These are phyloP conservation scores for Marisa cornuarietis DNA, from an alignment of 1,140 invertebrate genomes.

Conservation along the genomic window DNA sequence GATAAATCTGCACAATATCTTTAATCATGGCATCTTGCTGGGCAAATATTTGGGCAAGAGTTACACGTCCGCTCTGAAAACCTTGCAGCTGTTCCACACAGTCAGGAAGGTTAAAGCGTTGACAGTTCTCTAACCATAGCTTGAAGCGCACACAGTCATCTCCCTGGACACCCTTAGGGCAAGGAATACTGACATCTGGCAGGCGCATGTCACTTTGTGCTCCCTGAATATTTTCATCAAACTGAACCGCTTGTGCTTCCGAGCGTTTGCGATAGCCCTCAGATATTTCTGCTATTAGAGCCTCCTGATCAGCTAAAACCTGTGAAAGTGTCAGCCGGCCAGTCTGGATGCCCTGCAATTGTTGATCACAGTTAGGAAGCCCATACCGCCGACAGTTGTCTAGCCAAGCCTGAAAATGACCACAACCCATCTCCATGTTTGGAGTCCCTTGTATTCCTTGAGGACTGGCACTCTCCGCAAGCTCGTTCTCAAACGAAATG, in stretches of 20 bases:
- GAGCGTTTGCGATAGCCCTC: slow-evolving; percentile 27
- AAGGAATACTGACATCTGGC: slow-evolving; percentile 27
- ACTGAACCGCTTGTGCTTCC: background rate
- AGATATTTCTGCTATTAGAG: slow-evolving; percentile 41
- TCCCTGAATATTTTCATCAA: slow-evolving; percentile 23
- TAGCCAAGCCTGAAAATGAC: slow-evolving; percentile 51
- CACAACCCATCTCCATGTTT: slow-evolving; percentile 41
- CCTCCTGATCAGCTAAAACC: slow-evolving; percentile 49
- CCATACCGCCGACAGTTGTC: slow-evolving; percentile 55
- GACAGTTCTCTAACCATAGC: slow-evolving; percentile 55
- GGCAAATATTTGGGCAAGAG: slow-evolving; percentile 47
- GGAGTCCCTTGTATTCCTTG: slow-evolving; percentile 54
- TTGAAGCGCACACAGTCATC: slow-evolving; percentile 51
- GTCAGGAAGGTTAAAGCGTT: slow-evolving; percentile 40
- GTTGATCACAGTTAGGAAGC: slow-evolving; percentile 50
- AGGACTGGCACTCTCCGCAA: slow-evolving; percentile 36
- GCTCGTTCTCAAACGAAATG: slow-evolving; percentile 2
- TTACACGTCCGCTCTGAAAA: slow-evolving; percentile 46
- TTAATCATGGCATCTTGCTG: slow-evolving; percentile 39
- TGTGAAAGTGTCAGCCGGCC: slow-evolving; percentile 50
- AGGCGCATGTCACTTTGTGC: slow-evolving; percentile 10
- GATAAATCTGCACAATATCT: slow-evolving; percentile 28
- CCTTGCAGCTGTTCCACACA: slow-evolving; percentile 45
- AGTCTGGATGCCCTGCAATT: slow-evolving; percentile 39
- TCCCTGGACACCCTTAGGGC: slow-evolving; percentile 56